Percentiles rank a stretch among this genome's conserved stretches.
phyloP scores from a whole-genome alignment of 2,113 vertebrate species.

The Aldabrachelys gigantea region DNA sequence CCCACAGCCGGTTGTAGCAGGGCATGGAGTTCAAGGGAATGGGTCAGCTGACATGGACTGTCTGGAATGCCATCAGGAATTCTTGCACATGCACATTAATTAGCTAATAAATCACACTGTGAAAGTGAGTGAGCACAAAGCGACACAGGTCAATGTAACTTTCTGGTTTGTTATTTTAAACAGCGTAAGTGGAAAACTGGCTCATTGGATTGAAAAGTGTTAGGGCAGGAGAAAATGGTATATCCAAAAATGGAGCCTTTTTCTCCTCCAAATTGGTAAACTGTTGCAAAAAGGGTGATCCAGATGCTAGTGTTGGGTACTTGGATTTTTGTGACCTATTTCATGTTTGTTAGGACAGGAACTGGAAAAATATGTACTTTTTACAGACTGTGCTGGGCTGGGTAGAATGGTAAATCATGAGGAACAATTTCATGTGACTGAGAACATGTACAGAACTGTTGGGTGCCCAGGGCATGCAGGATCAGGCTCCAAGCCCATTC shows the following conservation, averaged over 20 bases:
- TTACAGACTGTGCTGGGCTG: neutral
- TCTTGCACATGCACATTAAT: neutral
- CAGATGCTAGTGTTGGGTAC: neutral
- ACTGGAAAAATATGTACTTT: neutral
- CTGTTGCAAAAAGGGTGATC: neutral
- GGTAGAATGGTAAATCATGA: neutral
- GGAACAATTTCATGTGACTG: neutral
- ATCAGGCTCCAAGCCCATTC: neutral
- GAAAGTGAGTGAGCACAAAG: neutral
- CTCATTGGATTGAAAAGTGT: neutral
- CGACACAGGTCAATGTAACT: neutral
- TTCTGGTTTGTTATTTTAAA: neutral
- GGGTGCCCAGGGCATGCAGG: neutral
- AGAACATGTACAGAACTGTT: neutral
- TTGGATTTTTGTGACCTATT: neutral
- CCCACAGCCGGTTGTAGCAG: neutral
- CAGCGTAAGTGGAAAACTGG: neutral
- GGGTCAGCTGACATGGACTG: neutral
- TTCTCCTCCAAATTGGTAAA: neutral
- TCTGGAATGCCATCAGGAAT: neutral
- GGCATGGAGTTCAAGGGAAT: neutral
- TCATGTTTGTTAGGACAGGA: neutral
- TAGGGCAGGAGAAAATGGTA: neutral
- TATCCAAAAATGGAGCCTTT: neutral
- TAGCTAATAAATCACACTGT: neutral